Evolutionary conservation across 2,113 vertebrate genomes (phyloP).

Genomic region (Chlorodrepanis virens): DNA sequence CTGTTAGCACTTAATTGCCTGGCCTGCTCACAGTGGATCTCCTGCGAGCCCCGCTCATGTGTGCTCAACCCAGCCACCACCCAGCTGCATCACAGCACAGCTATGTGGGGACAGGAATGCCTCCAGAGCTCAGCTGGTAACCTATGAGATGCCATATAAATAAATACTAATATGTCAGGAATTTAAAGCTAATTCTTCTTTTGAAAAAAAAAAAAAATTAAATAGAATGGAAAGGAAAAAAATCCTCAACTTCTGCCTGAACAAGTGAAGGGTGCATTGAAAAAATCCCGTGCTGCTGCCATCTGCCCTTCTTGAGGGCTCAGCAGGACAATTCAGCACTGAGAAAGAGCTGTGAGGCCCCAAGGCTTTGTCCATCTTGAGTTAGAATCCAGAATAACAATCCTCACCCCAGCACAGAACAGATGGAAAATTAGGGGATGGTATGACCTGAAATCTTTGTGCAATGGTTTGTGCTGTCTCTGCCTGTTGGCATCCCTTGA

Average conservation of each 20-base stretch:
- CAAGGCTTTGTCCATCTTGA: background rate
- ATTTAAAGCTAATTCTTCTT: background rate
- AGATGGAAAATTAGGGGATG: background rate
- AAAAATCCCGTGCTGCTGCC: background rate
- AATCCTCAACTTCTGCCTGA: background rate
- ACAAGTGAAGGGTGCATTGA: background rate
- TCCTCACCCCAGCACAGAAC: background rate
- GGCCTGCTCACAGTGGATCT: conserved; percentile 24
- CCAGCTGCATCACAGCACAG: conserved; percentile 1
- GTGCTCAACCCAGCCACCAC: background rate
- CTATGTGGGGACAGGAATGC: background rate
- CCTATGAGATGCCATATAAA: conserved; percentile 9
- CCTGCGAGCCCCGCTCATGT: background rate
- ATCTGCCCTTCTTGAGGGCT: background rate
- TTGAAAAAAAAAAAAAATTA: too few relatives aligned
- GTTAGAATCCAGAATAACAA: background rate
- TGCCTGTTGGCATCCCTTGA: background rate
- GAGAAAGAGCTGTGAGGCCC: background rate
- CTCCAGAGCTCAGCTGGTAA: background rate
- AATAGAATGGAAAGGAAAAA: background rate
- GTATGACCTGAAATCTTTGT: background rate
- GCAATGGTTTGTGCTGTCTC: background rate
- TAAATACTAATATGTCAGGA: background rate
- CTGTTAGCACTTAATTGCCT: conserved; percentile 42
- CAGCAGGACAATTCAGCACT: background rate